Evolutionary conservation across 2,888 invertebrate genomes (phyloP).

Genomic region (Drosophila diplacantha): DNA sequence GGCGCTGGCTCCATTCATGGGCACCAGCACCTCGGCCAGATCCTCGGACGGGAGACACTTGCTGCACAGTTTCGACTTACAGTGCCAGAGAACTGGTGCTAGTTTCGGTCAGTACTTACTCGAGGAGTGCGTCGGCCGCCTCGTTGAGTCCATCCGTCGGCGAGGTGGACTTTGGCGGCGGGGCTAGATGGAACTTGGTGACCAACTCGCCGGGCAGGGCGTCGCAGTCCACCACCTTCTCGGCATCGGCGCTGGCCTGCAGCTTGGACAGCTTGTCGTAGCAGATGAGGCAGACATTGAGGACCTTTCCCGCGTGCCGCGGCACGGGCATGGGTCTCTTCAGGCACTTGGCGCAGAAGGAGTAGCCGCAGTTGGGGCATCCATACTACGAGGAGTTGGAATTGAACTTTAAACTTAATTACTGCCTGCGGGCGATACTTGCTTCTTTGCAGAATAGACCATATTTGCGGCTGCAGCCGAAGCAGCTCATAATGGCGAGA

Average conservation of each 20-base stretch:
- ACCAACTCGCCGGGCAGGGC: constrained; percentile 79
- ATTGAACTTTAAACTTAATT: not conserved
- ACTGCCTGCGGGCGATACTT: constrained; percentile 51
- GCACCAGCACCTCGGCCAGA: constrained; percentile 70
- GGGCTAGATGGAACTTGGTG: constrained; percentile 46
- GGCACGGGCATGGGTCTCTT: constrained; percentile 84
- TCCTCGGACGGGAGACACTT: constrained; percentile 59
- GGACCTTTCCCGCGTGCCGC: constrained; percentile 80
- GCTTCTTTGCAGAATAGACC: constrained; percentile 86
- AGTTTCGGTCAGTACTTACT: constrained; percentile 34
- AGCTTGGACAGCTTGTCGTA: constrained; percentile 74
- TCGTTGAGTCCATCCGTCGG: constrained; percentile 28
- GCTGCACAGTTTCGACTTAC: constrained; percentile 38
- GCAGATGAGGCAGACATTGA: constrained; percentile 82
- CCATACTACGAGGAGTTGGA: constrained; percentile 80
- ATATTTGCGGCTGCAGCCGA: constrained; percentile 84
- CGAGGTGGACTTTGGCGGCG: constrained; percentile 38
- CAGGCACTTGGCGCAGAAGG: constrained; percentile 90
- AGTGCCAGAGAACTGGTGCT: not conserved
- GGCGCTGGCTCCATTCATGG: constrained; percentile 27
- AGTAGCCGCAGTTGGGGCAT: constrained; percentile 89
- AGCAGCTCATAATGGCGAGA: constrained; percentile 82
- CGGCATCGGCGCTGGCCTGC: constrained; percentile 56
- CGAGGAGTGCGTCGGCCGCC: constrained; percentile 51
- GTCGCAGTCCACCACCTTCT: constrained; percentile 66